A percentile compares a stretch with the other conserved stretches of the same genome.
Evolutionary conservation across 2,113 vertebrate genomes (phyloP).

Genomic region (Meleagris gallopavo): DNA sequence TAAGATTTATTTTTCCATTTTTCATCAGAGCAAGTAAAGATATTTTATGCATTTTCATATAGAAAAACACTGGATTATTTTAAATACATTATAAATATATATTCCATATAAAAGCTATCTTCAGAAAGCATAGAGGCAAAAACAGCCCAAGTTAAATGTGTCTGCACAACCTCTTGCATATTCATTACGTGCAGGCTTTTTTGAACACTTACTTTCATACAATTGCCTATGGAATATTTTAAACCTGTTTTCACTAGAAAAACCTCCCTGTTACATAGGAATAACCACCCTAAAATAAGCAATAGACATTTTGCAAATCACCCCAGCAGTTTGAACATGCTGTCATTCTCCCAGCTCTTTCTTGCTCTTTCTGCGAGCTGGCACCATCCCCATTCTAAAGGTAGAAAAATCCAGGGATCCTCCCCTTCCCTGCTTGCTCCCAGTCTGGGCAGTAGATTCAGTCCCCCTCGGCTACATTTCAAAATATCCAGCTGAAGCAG

Average conservation of each 20-base stretch:
- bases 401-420: not conserved
- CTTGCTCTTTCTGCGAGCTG: not conserved
- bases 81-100: not conserved
- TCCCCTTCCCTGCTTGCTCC: not conserved
- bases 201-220: not conserved
- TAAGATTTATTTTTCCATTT: not conserved
- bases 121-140: not conserved
- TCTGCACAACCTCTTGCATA: slow-evolving; percentile 23
- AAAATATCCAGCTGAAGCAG: not conserved
- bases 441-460: not conserved
- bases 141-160: not conserved
- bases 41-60: not conserved
- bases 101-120: slow-evolving; percentile 16
- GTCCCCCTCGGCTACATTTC: not conserved
- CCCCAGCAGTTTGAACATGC: not conserved
- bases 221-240: not conserved
- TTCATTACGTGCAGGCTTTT: slow-evolving; percentile 20
- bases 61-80: not conserved
- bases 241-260: not conserved
- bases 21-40: slow-evolving; percentile 5
- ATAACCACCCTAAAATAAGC: not conserved
- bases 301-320: not conserved
- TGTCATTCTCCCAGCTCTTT: not conserved
- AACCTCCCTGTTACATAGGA: not conserved
- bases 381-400: not conserved